These are phyloP conservation scores for Melanostigma gelatinosum DNA, from an alignment of 2,113 vertebrate genomes.

Conservation along the genomic window DNA sequence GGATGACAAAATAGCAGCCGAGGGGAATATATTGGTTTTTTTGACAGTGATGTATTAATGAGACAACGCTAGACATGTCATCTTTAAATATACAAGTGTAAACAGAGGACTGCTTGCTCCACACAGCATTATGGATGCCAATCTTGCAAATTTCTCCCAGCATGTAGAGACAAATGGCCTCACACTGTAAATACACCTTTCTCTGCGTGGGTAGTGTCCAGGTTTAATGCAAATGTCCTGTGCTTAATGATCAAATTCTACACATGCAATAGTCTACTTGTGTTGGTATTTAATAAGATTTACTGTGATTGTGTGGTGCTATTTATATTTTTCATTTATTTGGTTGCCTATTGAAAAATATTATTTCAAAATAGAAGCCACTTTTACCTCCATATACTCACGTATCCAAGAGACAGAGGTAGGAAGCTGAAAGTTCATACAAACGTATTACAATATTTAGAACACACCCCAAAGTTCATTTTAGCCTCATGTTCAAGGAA, in stretches of 20 bases:
- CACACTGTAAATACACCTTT: conserved; percentile 30
- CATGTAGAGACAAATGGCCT: conserved; percentile 28
- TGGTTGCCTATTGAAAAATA: background rate
- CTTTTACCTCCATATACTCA: background rate
- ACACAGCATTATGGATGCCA: conserved; percentile 47
- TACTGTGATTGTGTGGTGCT: background rate
- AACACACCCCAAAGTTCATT: background rate
- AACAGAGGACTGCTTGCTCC: conserved; percentile 57
- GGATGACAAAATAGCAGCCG: conserved; percentile 35
- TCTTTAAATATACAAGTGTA: conserved; percentile 60
- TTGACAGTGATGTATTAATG: conserved; percentile 65
- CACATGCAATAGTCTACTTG: background rate
- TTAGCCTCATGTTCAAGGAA: background rate
- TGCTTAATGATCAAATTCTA: conserved; percentile 9
- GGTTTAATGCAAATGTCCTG: conserved; percentile 40
- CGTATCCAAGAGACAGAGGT: background rate
- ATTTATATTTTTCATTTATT: background rate
- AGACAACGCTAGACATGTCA: conserved; percentile 54
- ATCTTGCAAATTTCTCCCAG: conserved; percentile 53
- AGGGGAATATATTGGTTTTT: conserved; percentile 31
- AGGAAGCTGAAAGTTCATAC: background rate
- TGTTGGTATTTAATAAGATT: background rate
- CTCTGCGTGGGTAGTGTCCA: background rate
- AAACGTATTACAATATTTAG: background rate
- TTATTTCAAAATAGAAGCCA: background rate